These are phyloP conservation scores for Gobio occitaniae DNA, from an alignment of 2,797 vertebrate genomes.

Conservation along the genomic window DNA sequence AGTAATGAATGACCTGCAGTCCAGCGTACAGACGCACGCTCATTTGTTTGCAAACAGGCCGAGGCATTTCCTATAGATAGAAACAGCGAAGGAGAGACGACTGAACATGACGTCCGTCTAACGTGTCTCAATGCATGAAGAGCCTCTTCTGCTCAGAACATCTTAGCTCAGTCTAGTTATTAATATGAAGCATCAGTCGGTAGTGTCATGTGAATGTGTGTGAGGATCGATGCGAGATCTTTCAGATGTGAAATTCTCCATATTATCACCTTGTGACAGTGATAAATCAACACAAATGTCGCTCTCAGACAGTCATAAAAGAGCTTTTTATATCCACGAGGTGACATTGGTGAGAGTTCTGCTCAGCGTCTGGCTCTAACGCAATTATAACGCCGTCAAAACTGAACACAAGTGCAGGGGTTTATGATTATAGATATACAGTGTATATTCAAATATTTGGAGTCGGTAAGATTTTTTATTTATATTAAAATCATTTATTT, in stretches of 20 bases:
- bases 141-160: background rate
- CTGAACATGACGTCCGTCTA: background rate
- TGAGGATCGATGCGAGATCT: background rate
- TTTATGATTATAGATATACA: background rate
- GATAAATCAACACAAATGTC: slow-evolving; percentile 29
- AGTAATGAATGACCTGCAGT: slow-evolving; percentile 24
- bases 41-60: slow-evolving; percentile 44
- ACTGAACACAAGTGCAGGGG: background rate
- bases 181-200: background rate
- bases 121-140: slow-evolving; percentile 14
- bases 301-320: background rate
- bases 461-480: background rate
- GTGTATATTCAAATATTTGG: background rate
- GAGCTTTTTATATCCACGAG: slow-evolving; percentile 32
- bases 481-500: background rate
- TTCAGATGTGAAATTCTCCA: slow-evolving; percentile 25
- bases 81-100: background rate
- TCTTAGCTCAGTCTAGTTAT: background rate
- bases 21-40: background rate
- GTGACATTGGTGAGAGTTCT: background rate
- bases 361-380: slow-evolving; percentile 4
- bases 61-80: slow-evolving; percentile 7
- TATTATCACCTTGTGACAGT: slow-evolving; percentile 41
- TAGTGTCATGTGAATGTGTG: background rate
- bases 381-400: background rate